These are phyloP conservation scores for Clamator glandarius DNA, from an alignment of 2,797 vertebrate genomes.

Conservation along the genomic window DNA sequence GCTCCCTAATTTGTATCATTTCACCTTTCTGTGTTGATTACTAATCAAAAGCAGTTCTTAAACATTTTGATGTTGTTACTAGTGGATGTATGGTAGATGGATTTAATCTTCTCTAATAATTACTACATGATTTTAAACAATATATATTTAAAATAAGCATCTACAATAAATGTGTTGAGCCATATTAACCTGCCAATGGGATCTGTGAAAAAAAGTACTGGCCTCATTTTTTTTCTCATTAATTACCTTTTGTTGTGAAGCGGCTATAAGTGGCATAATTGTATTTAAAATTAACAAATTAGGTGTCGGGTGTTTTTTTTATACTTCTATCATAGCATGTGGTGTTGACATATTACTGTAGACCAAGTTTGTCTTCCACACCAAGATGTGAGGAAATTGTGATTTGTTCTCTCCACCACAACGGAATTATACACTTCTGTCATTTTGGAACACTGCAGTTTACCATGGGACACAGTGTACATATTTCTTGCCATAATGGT, in stretches of 20 bases:
- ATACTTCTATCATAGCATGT: conserved; percentile 81
- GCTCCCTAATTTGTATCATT: conserved; percentile 69
- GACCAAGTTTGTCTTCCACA: conserved; percentile 81
- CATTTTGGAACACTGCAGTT: conserved; percentile 82
- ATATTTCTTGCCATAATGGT: conserved; percentile 85
- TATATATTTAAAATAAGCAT: conserved; percentile 82
- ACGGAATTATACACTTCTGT: conserved; percentile 69
- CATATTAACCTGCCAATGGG: conserved; percentile 84
- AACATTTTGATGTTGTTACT: conserved; percentile 77
- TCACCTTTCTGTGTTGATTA: conserved; percentile 73
- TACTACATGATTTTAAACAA: conserved; percentile 79
- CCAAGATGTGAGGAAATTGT: conserved; percentile 74
- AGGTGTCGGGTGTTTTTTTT: conserved; percentile 67
- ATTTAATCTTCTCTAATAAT: conserved; percentile 79
- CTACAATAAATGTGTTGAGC: conserved; percentile 82
- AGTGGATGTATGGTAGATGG: conserved; percentile 79
- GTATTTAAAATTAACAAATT: conserved; percentile 74
- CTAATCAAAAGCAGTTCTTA: conserved; percentile 73
- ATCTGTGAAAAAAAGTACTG: conserved; percentile 80
- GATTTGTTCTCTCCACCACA: conserved; percentile 77
- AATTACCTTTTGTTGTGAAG: conserved; percentile 70
- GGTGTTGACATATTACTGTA: conserved; percentile 78
- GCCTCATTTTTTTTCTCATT: conserved; percentile 68
- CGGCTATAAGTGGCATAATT: conserved; percentile 77
- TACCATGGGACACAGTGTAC: conserved; percentile 83